These are phyloP conservation scores for Philypnodon macrostomus DNA, from an alignment of 2,797 vertebrate species.

Conservation along the genomic window DNA sequence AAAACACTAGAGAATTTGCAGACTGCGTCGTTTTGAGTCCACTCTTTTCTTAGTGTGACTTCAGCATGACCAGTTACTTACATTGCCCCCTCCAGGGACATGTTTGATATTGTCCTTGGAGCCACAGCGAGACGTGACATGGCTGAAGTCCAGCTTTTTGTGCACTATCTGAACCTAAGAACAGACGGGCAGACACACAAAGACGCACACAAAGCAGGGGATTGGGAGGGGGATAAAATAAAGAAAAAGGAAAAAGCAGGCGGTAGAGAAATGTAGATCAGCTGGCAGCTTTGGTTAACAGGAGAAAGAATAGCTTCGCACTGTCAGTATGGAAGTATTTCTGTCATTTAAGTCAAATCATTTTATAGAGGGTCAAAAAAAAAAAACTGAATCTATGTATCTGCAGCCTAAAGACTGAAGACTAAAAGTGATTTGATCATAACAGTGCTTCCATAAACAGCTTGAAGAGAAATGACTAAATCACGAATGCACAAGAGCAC, in stretches of 20 bases:
- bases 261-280: conserved; percentile 59
- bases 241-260: conserved; percentile 35
- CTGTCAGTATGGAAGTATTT: conserved; percentile 59
- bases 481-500: conserved; percentile 36
- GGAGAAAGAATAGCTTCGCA: conserved; percentile 48
- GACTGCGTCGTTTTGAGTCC: conserved; percentile 18
- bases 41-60: conserved; percentile 41
- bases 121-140: conserved; percentile 98
- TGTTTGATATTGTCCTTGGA: conserved; percentile 99
- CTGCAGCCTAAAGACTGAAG: too few species aligned
- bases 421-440: conserved; percentile 24
- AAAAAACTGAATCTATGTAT: not conserved
- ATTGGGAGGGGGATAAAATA: conserved; percentile 24
- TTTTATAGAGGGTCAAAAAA: conserved; percentile 12
- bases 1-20: conserved; percentile 19
- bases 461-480: conserved; percentile 29
- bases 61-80: conserved; percentile 79
- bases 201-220: conserved; percentile 26
- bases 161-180: conserved; percentile 97
- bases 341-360: conserved; percentile 50
- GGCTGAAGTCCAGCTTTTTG: conserved; percentile 99
- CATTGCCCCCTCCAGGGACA: conserved; percentile 99
- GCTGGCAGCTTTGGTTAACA: conserved; percentile 54
- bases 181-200: conserved; percentile 70
- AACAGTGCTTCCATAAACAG: conserved; percentile 52